Evolutionary conservation across 2,888 invertebrate genomes (phyloP), one percentile per base, ranked within the genome.

Genomic region (Hirtodrosophila duncani): DNA sequence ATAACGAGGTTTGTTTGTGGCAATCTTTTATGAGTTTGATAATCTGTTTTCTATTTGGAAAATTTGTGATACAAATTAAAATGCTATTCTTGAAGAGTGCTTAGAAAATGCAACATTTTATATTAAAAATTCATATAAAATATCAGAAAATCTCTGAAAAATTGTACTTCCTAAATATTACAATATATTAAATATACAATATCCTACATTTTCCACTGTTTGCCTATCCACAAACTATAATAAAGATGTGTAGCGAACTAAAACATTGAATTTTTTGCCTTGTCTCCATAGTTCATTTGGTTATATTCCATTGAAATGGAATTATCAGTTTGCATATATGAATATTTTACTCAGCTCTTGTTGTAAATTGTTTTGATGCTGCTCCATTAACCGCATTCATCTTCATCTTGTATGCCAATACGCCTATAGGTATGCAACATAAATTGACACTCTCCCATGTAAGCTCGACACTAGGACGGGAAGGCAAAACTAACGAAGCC

Each of bases 401-500:
- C 18, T 10, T 9, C 9, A 9, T 23, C 3, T 37, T 37, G 0
- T 17, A 7, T 17, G 14, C 13, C 11, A 20, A 17, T n/a, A 10
- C 21, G 20, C 8, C 9, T 9, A 18, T 20, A 21, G 18, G 37
- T 37, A 24, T 37, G 21, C 29, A 18, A 14, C 26, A 10, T 13
- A 42, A 48, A 33, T 38, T 36, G 36, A 21, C 43, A 33, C 13
- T 24, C 26, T 44, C 21, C 26, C 26, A n/a, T n/a, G n/a, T 27
- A 11, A 34, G 30, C 38, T 39, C 11, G 13, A 45, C 39, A 67
- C n/a, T n/a, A n/a, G n/a, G n/a, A 45, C 42, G 69, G 34, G 33
- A 50, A 49, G 36, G 48, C 43, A 42, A 45, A 80, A 65, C 71
- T 68, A 80, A 80, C 80, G 77, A 80, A 65, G 65, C 77, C 72